Base-by-base conservation (phyloP, 2,888 invertebrate genomes). In the Tetranychus truncatus region DNA sequence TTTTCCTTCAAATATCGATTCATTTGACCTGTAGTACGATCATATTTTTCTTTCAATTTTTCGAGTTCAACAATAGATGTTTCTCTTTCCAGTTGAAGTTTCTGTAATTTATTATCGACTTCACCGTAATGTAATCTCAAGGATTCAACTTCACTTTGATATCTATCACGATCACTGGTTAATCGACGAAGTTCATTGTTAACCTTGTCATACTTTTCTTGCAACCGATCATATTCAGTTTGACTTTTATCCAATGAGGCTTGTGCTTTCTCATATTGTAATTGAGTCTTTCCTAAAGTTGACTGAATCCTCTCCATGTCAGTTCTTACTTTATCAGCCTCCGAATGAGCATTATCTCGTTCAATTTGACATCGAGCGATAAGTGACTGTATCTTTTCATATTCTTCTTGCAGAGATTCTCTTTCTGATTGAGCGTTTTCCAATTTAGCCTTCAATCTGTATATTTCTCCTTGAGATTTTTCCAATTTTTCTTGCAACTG, bases 341-440 rank as follows among this genome's bases (percentile, higher is more conserved):
- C 80, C 4, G 78, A 77, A 45, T 80, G 76, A 45, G 91, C 90
- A 82, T 91, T 89, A 82, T 94, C 94, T 77, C 92, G 87, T 83
- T 94, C 94, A 55, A 90, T 89, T 82, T 92, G 92, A 79, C 92
- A 86, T 78, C 92, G 88, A 78, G 90, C 89, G 77, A 92, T 88
- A 74, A 90, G 87, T 66, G 89, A 87, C 83, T 93, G 92, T 66
- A 90, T 87, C 78, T 91, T 87, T 82, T 95, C 94, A 82, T 93
- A 89, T 83, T 95, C 94, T 82, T 94, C 93, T 78, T 92, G 90
- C 79, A 94, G 86, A 82, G 91, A 92, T 81, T 93, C 92, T 82
- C 92, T 92, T 84, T 95, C 94, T 77, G 91, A 91, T 85, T 93
- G 92, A 83, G 93, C 92, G 85, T 94, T 94, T 85, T 94, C 94